Base-by-base conservation (phyloP, 2,888 invertebrate genomes). In the Abrostola triplasia region DNA sequence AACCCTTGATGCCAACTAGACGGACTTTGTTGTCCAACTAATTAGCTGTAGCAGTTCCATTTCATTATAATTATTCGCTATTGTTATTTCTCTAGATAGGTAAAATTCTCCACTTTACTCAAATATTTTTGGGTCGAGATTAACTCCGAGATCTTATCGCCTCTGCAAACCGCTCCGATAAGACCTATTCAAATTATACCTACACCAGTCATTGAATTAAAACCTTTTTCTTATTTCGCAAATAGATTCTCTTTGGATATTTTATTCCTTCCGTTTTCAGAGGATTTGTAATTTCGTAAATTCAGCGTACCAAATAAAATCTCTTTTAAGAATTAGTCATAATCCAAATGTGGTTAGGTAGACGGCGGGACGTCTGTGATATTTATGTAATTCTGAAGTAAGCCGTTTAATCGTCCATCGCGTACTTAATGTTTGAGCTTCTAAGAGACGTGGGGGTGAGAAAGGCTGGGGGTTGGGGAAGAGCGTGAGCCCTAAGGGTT, bases 321-420 rank as follows among this genome's bases (percentile, higher is more conserved):
- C 83, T 82, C 80, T 80, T 83, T 83, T 80, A 73, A 80, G 81
- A 83, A 84, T 88, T 81, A 81, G 81, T 82, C 74, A 83, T 86
- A 84, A 87, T 88, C 82, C 81, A 68, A 81, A 81, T 79, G 81
- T 84, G 85, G 83, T 81, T 84, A 84, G 71, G 80, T 72, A 82
- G 83, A 80, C 80, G 82, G 77, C 76, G 82, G 76, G 80, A 84
- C 81, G 78, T 83, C 83, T 82, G 79, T 79, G 82, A 84, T 88
- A 89, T 89, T 89, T 89, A 87, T 86, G 85, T 88, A 89, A 90
- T 88, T 87, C 86, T 82, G 81, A 75, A 85, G 84, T 87, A 89
- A 90, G 85, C 87, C 81, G 86, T 87, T 89, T 90, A 91, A 92
- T 90, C 88, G 88, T 85, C 87, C 87, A 89, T 88, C 83, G 84